Base-by-base conservation (phyloP, 2,797 vertebrate species). In the Meriones psammophilus region DNA sequence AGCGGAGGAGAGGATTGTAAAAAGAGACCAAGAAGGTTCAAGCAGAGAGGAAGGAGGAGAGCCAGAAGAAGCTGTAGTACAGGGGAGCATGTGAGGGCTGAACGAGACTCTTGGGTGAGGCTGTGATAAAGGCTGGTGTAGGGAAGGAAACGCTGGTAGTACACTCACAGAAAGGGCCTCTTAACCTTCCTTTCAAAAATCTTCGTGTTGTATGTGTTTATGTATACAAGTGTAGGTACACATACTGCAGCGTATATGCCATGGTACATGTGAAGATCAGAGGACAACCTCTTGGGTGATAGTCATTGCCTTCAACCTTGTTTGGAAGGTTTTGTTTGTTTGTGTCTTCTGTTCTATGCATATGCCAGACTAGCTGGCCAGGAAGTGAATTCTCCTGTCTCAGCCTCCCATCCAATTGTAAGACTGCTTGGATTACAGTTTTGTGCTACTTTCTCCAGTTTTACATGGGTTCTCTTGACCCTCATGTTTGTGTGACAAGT, bases 21-120 rank as follows among this genome's bases (percentile, higher is more conserved):
- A 93, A 91, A 94, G 24, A 46, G 20, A 56, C 46, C 33, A 68
- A 90, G 50, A 18, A 78, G 64, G 39, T 92, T 26, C 89, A 90
- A 86, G 56, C 89, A 56, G 83, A 93, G 92, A 92, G 60, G 39
- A 71, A 69, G 50, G 42, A 89, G 50, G 60, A 66, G 81, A 85
- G n/a, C 26, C 42, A 71, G 36, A 77, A 68, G 39, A 91, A 76
- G 64, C 79, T 20, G 10, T 26, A 8, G 9, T 62, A 22, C 76
- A 18, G 58, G 58, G 89, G 36, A 50, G 54, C 64, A 28, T 81
- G 46, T 36, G 30, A 74, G 66, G 58, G 64, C 36, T 56, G 50
- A 20, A n/a, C 12, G 66, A 42, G 71, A 60, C 58, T 92, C 68
- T 80, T 46, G 80, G 68, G 46, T 68, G 68, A 84, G 56, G 62